phyloP scores from a whole-genome alignment of 2,888 invertebrate species.

The Horisme vitalbata region DNA sequence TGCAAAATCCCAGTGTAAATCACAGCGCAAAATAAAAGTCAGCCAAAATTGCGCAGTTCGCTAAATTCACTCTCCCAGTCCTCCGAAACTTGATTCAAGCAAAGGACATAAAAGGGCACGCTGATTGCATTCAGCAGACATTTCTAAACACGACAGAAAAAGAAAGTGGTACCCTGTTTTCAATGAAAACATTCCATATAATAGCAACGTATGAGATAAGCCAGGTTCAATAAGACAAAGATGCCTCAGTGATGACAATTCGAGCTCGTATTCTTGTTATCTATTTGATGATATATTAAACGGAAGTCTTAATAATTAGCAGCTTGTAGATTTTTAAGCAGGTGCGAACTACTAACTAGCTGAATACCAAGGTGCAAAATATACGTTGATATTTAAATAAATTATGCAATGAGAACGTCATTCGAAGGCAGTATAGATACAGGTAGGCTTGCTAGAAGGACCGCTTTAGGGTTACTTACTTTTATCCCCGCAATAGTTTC shows the following conservation, averaged over 20 bases:
- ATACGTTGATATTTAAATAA: constrained; percentile 10
- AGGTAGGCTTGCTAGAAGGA: too few species aligned
- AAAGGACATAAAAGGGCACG: constrained; percentile 17
- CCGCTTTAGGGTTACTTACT: too few species aligned
- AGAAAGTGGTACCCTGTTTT: constrained; percentile 26
- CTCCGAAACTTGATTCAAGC: constrained; percentile 8
- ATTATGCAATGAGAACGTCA: constrained; percentile 9
- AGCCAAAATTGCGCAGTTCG: constrained; percentile 19
- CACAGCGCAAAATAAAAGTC: background rate
- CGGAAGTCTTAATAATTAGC: constrained; percentile 11
- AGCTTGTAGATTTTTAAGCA: constrained; percentile 6
- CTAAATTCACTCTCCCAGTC: constrained; percentile 4
- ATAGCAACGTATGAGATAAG: constrained; percentile 26
- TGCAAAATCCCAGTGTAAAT: constrained; percentile 5
- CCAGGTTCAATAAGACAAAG: constrained; percentile 17
- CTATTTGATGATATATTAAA: constrained; percentile 20
- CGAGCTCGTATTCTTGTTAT: constrained; percentile 20
- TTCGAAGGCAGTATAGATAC: background rate
- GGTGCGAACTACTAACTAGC: constrained; percentile 5
- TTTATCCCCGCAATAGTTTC: too few species aligned
- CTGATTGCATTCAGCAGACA: constrained; percentile 22
- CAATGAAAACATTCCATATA: constrained; percentile 28
- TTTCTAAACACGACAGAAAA: constrained; percentile 24
- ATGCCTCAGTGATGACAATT: constrained; percentile 24
- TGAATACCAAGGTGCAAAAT: constrained; percentile 12